phyloP scores from a whole-genome alignment of 2,888 invertebrate genomes.

The Cyaniris semiargus region DNA sequence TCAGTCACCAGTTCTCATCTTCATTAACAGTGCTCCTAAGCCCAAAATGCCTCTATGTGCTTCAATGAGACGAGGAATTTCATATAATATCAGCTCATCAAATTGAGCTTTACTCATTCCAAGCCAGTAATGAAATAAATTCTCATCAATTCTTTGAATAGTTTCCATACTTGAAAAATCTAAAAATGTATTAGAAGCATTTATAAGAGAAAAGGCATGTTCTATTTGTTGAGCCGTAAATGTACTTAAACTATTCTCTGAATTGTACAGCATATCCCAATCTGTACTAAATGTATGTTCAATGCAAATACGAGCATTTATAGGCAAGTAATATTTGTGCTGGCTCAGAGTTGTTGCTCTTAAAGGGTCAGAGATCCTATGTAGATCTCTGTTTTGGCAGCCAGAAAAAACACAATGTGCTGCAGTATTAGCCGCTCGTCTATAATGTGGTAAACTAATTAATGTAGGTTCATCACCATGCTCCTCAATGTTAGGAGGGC shows the following conservation, averaged over 20 bases:
- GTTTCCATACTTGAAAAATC: slow-evolving; percentile 21
- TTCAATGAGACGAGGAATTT: slow-evolving; percentile 27
- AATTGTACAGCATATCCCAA: not conserved
- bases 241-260: not conserved
- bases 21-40: slow-evolving; percentile 34
- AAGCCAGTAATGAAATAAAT: slow-evolving; percentile 36
- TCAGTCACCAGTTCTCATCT: slow-evolving; percentile 36
- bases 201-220: slow-evolving; percentile 33
- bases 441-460: too few relatives aligned
- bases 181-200: slow-evolving; percentile 33
- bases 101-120: slow-evolving; percentile 35
- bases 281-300: not conserved
- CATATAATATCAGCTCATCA: slow-evolving; percentile 29
- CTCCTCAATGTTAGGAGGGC: too few relatives aligned
- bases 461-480: too few relatives aligned
- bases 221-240: slow-evolving; percentile 29
- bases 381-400: too few relatives aligned
- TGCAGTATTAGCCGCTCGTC: too few relatives aligned
- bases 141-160: slow-evolving; percentile 1
- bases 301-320: not conserved
- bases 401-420: too few relatives aligned
- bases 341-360: not conserved
- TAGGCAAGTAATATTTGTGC: not conserved
- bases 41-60: slow-evolving; percentile 33
- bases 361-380: not conserved